Evolutionary conservation across 1,140 invertebrate genomes (phyloP), one percentile per base, ranked within the genome.

Genomic region (Holotrichia oblita): DNA sequence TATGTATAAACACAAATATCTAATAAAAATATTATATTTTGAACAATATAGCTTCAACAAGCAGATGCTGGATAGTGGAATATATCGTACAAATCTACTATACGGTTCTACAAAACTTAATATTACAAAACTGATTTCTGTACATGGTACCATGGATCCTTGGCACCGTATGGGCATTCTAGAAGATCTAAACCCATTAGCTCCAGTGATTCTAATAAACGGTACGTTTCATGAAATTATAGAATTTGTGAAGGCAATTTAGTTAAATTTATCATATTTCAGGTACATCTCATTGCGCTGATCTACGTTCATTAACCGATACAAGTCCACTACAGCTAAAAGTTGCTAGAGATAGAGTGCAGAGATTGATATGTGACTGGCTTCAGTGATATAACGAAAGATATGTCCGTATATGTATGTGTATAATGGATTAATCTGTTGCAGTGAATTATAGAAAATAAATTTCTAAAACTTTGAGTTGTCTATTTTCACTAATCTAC

Each of bases 61-160:
- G 4, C 24, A 75, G 9, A 40, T 44, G 20, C 20, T 79, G 3
- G 40, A 79, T 9, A 61, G 3, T 10, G 73, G 55, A 3, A 72
- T 90, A 0, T 87, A 85, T 9, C 85, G 90, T 27, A 92, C 91
- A 0, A 93, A 93, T 81, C 81, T 85, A 0, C 83, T 91, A 55
- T 93, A 91, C 81, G 92, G 92, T 7, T 91, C 89, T 7, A 78
- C 88, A 44, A 75, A 86, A 3, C 91, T 91, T 0, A 85, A 89
- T 10, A 88, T 92, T 0, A 89, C 88, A 76, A 92, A 91, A 81
- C 89, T 92, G 1, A 90, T 92, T 76, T 92, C 92, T 81, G 90
- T 90, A 78, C 92, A 93, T 80, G 92, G 92, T 3, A 85, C 85
- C 20, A 84, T 91, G 9, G 92, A 93, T 84, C 92, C 92, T 2